A percentile compares a stretch with the other conserved stretches of the same genome.
These are phyloP conservation scores for Trichopoda pennipes DNA, from an alignment of 2,888 invertebrate genomes.

Conservation along the genomic window DNA sequence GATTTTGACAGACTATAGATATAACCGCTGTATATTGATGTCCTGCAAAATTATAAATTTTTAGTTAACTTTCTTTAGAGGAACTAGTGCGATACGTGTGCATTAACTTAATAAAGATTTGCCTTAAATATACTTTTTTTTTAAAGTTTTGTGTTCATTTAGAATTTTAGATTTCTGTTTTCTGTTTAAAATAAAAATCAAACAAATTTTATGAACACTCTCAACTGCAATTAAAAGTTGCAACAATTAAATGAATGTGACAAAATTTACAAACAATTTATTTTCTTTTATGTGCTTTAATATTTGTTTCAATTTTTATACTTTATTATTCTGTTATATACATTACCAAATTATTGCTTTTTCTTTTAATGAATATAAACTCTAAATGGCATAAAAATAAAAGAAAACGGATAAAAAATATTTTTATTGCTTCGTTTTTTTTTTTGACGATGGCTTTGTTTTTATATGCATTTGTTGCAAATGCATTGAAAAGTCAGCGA, in stretches of 20 bases:
- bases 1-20: too few relatives aligned
- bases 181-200: too few relatives aligned
- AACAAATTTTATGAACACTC: not conserved
- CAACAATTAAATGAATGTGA: not conserved
- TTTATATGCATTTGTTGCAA: conserved; percentile 32
- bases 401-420: not conserved
- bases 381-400: not conserved
- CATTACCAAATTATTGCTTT: conserved; percentile 40
- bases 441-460: too few relatives aligned
- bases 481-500: conserved; percentile 44
- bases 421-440: not conserved
- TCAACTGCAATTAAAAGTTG: not conserved
- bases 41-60: too few relatives aligned
- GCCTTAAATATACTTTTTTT: too few relatives aligned
- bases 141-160: too few relatives aligned
- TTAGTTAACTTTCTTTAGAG: too few relatives aligned
- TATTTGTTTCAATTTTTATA: not conserved
- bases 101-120: too few relatives aligned
- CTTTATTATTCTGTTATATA: conserved; percentile 24
- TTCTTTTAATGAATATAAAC: conserved; percentile 21
- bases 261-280: conserved; percentile 32
- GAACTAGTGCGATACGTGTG: too few relatives aligned
- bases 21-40: too few relatives aligned
- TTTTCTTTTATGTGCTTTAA: conserved; percentile 3
- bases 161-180: too few relatives aligned